These are phyloP conservation scores for Lasiommata megera DNA, from an alignment of 2,888 invertebrate genomes.

Conservation along the genomic window DNA sequence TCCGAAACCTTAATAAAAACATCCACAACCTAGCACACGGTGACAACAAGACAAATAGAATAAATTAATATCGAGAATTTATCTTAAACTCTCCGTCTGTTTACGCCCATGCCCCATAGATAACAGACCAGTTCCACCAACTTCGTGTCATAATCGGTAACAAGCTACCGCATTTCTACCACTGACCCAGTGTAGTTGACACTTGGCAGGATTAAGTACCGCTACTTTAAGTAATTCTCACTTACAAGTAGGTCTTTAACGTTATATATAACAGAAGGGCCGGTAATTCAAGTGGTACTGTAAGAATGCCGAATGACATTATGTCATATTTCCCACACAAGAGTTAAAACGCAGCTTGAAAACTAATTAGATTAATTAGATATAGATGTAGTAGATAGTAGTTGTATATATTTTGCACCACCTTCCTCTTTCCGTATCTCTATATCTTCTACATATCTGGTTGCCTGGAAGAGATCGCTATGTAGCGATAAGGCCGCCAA, in stretches of 20 bases:
- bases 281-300: too few species aligned
- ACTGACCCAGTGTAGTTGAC: conserved; percentile 22
- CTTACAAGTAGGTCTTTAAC: conserved; percentile 9
- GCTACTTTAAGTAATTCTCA: conserved; percentile 2
- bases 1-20: background rate
- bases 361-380: too few species aligned
- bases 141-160: conserved; percentile 42
- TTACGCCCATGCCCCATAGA: conserved; percentile 48
- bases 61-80: conserved; percentile 24
- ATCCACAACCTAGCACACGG: background rate
- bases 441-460: too few species aligned
- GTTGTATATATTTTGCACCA: too few species aligned
- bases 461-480: too few species aligned
- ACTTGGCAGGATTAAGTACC: conserved; percentile 9
- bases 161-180: conserved; percentile 21
- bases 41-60: background rate
- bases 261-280: background rate
- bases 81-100: conserved; percentile 32
- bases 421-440: too few species aligned
- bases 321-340: too few species aligned
- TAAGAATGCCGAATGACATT: too few species aligned
- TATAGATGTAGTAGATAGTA: too few species aligned
- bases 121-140: conserved; percentile 41
- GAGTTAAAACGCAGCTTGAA: too few species aligned
- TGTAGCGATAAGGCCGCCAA: too few species aligned